Conservation (phyloP, 2,113 vertebrate genomes). For the Melierax canorus region DNA sequence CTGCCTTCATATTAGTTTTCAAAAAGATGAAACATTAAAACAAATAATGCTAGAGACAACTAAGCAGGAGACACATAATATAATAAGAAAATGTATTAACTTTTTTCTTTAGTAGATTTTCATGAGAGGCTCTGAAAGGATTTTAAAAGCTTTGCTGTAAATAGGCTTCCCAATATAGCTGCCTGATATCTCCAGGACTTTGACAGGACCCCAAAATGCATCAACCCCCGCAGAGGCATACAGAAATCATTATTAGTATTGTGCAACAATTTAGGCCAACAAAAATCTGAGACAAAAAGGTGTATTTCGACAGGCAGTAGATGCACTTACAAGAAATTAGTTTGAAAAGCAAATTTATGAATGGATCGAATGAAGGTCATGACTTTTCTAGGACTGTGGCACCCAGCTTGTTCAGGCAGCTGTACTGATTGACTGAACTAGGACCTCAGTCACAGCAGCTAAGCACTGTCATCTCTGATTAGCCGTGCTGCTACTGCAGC, state of each 20-base stretch:
- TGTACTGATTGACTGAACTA: background rate
- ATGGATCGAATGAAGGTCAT: background rate
- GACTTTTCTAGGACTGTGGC: background rate
- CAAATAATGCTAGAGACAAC: background rate
- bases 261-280: background rate
- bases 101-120: background rate
- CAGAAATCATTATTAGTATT: background rate
- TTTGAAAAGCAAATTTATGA: background rate
- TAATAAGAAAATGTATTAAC: background rate
- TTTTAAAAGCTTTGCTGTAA: background rate
- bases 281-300: background rate
- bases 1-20: background rate
- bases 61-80: background rate
- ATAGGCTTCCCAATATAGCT: background rate
- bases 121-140: background rate
- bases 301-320: background rate
- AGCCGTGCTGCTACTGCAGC: background rate
- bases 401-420: background rate
- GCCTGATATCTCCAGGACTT: background rate
- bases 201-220: background rate
- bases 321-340: background rate
- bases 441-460: background rate
- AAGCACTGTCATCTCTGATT: background rate
- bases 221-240: fast-evolving
- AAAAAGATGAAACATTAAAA: background rate